Base-by-base conservation (phyloP, 1,140 invertebrate species). In the Macrotrachela quadricornifera region DNA sequence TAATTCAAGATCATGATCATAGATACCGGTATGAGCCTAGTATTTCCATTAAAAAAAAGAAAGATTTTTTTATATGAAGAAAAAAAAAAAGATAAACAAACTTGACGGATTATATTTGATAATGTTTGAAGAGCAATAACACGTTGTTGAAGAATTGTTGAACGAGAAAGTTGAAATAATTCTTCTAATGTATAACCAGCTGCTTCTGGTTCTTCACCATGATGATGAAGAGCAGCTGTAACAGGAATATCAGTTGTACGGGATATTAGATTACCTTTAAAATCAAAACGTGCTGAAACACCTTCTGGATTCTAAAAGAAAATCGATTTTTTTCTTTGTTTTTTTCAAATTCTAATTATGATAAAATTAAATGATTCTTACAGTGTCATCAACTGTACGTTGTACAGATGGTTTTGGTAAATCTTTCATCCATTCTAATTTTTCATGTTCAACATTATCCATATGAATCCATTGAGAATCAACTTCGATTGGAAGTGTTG, bases 171-270 rank as follows among this genome's bases (percentile, higher is more conserved):
- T 57, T 81, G 78, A 61, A 87, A 77, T 0, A 92, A 66, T 71
- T 92, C 86, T 59, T 81, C 79, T 2, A 92, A 62, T 1, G 81
- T 80, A 63, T 91, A 92, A 0, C 85, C 85, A 15, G 85, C 64
- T 50, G 85, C 75, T 59, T 85, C 80, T 18, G 83, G 80, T 68
- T 92, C 85, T 59, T 85, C 80, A 1, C 85, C 85, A 67, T 92
- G 86, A 69, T 90, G 82, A 71, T 86, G 84, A 9, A 92, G 71
- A 46, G 78, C 79, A 50, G 76, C 63, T 37, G 76, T 74, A 16
- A 76, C 70, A 62, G 70, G 68, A 63, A 68, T 73, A 57, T 80
- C 76, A 43, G 78, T 73, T 15, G 74, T 68, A 49, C 56, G 58
- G 10, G 59, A 49, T 10, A 63, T 36, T n/a, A 63, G 54, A 40